Percentiles rank a stretch among this genome's conserved stretches.
Evolutionary conservation across 2,797 vertebrate genomes (phyloP).

Genomic region (Enteromius argenteus): DNA sequence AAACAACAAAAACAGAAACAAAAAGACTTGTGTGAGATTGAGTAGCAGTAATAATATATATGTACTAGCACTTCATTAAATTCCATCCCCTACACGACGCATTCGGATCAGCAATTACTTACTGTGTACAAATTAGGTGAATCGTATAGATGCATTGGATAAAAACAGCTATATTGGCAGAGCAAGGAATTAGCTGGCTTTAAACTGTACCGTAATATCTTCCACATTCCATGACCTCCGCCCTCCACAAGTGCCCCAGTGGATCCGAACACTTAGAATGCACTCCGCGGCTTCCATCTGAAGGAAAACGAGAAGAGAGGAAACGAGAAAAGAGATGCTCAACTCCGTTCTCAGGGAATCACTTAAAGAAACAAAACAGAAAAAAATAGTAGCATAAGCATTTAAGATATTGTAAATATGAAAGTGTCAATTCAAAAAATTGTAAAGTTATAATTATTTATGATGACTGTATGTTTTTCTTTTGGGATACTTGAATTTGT

Average conservation of each 20-base stretch:
- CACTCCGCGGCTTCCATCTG: conserved; percentile 61
- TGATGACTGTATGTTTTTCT: conserved; percentile 84
- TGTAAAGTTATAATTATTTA: conserved; percentile 99
- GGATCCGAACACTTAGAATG: conserved; percentile 62
- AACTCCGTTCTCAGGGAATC: conserved; percentile 99
- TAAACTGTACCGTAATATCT: conserved; percentile 39
- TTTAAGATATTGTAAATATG: conserved; percentile 99
- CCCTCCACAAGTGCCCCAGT: conserved; percentile 55
- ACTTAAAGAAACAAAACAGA: conserved; percentile 93
- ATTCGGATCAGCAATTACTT: conserved; percentile 74
- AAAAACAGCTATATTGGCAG: conserved; percentile 16
- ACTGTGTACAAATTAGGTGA: conserved; percentile 35
- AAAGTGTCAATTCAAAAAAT: conserved; percentile 98
- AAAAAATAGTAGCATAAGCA: conserved; percentile 90
- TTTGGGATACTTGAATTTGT: conserved; percentile 88
- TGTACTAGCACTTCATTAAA: conserved; percentile 79
- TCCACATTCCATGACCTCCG: conserved; percentile 53
- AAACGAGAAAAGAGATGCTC: conserved; percentile 82
- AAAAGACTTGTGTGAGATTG: conserved; percentile 38
- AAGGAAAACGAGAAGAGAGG: conserved; percentile 73
- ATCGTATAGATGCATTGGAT: conserved; percentile 6
- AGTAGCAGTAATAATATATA: conserved; percentile 53
- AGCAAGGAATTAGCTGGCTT: conserved; percentile 18
- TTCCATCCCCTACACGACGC: conserved; percentile 72
- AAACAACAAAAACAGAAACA: conserved; percentile 15